Percentiles rank a stretch among this genome's conserved stretches.
Conservation (phyloP, 2,113 vertebrate genomes). For the Dipodomys stephensi region DNA sequence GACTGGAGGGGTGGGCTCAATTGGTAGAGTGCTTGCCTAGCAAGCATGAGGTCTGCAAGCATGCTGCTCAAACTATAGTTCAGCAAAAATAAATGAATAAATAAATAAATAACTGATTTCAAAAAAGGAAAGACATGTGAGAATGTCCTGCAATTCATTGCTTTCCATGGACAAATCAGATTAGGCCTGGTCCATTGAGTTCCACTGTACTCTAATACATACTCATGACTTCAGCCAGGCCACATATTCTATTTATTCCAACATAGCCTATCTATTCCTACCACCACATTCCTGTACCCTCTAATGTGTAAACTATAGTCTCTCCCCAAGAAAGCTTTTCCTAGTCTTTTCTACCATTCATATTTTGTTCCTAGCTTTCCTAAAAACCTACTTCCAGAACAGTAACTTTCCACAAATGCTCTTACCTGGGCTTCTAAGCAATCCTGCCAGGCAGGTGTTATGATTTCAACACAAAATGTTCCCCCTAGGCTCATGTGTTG, state of each 20-base stretch:
- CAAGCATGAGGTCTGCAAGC: no score
- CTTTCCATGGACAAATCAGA: not conserved
- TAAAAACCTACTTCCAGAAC: not conserved
- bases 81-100: no score
- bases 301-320: not conserved
- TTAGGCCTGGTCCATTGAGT: not conserved
- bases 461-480: not conserved
- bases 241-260: not conserved
- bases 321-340: not conserved
- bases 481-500: not conserved
- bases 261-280: not conserved
- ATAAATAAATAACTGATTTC: no score
- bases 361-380: slow-evolving; percentile 1
- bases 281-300: not conserved
- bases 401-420: not conserved
- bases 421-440: slow-evolving; percentile 38
- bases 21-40: no score
- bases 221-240: not conserved
- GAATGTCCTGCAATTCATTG: not conserved
- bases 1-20: no score
- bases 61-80: no score
- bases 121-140: not conserved
- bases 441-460: not conserved
- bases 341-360: not conserved
- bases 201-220: not conserved